These are phyloP conservation scores for Pitta sordida DNA, from an alignment of 2,113 vertebrate genomes.

Conservation along the genomic window DNA sequence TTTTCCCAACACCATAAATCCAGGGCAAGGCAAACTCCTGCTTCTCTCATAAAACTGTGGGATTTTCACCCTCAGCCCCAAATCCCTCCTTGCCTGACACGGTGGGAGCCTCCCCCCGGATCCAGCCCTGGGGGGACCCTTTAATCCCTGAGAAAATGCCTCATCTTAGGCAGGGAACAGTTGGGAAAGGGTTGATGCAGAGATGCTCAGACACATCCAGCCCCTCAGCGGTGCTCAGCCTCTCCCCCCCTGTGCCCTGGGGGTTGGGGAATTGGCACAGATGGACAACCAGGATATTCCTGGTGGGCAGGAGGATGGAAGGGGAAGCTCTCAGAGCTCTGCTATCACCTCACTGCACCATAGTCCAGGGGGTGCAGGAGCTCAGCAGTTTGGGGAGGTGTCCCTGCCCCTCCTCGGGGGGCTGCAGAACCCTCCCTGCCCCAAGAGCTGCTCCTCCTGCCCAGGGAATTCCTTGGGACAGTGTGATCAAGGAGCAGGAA, in stretches of 20 bases:
- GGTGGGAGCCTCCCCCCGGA: background rate
- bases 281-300: background rate
- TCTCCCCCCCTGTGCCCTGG: fast-evolving
- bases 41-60: background rate
- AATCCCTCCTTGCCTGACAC: fast-evolving
- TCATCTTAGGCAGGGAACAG: background rate
- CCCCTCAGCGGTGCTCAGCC: fast-evolving
- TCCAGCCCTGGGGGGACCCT: background rate
- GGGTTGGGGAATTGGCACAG: background rate
- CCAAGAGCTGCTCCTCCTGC: background rate
- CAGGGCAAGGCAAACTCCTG: background rate
- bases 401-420: fast-evolving
- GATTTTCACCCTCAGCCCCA: background rate
- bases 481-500: fast-evolving
- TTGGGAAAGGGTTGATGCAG: background rate
- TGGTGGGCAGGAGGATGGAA: background rate
- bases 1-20: fast-evolving
- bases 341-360: fast-evolving
- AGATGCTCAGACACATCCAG: background rate
- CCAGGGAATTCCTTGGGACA: background rate
- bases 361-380: background rate
- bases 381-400: background rate
- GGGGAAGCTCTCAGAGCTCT: background rate
- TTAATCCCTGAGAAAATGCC: background rate
- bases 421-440: fast-evolving